phyloP scores from a whole-genome alignment of 2,888 invertebrate genomes.

The Resseliella maxima region DNA sequence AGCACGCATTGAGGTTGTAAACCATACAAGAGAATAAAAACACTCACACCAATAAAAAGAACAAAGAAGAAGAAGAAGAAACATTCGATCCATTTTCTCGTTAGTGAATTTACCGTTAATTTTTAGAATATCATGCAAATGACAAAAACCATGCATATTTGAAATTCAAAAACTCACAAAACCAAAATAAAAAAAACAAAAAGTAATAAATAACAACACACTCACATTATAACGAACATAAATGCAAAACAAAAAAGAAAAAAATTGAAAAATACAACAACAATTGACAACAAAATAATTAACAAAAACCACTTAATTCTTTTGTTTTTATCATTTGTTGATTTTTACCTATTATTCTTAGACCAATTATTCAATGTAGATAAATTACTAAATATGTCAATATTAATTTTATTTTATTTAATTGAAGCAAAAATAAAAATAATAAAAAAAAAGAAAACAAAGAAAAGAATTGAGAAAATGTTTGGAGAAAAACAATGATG shows the following conservation, averaged over 20 bases:
- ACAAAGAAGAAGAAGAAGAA: neutral
- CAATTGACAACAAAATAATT: constrained; percentile 11
- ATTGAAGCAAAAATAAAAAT: neutral
- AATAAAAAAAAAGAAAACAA: neutral
- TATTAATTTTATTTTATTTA: constrained; percentile 51
- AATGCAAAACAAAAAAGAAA: too few species aligned
- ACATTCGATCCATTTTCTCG: constrained; percentile 44
- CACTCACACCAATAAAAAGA: neutral
- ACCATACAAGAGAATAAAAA: neutral
- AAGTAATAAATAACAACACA: neutral
- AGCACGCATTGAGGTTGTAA: constrained; percentile 35
- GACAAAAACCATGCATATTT: constrained; percentile 4
- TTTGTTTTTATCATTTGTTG: constrained; percentile 15
- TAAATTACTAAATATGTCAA: constrained; percentile 51
- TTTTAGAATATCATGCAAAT: neutral
- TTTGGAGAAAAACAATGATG: constrained; percentile 36
- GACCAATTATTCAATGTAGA: constrained; percentile 51
- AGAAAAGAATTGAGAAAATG: too few species aligned
- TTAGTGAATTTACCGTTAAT: constrained; percentile 1
- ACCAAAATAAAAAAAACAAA: neutral
- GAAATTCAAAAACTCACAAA: constrained; percentile 13
- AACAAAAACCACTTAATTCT: constrained; percentile 8
- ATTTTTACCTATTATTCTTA: constrained; percentile 51
- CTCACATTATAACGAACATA: neutral
- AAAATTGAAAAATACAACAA: neutral